Evolutionary conservation across 2,888 invertebrate species (phyloP).

Genomic region (Zaprionus lineosus): DNA sequence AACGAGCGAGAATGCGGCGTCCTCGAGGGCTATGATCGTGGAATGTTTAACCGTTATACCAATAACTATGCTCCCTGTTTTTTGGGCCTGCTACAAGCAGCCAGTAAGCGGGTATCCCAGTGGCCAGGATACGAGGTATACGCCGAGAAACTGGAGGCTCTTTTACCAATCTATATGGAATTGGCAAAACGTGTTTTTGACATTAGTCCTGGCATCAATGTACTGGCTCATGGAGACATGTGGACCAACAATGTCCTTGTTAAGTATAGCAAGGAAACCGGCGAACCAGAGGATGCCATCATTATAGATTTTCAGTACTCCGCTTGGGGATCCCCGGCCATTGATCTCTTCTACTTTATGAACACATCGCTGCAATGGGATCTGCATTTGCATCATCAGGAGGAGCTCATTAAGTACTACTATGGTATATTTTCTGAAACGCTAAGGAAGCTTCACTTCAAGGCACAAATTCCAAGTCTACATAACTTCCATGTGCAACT

Average conservation of each 20-base stretch:
- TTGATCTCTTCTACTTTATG: conserved; percentile 81
- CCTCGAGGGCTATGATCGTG: conserved; percentile 77
- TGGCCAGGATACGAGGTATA: conserved; percentile 75
- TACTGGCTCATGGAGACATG: conserved; percentile 81
- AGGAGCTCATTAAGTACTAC: conserved; percentile 79
- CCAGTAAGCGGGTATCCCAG: conserved; percentile 66
- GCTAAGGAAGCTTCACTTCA: conserved; percentile 68
- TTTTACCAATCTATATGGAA: conserved; percentile 78
- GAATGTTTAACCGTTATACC: conserved; percentile 81
- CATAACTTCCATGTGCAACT: conserved; percentile 75
- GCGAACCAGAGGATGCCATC: conserved; percentile 73
- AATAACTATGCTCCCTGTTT: conserved; percentile 76
- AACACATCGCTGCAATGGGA: conserved; percentile 80
- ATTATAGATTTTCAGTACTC: conserved; percentile 82
- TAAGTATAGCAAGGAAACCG: conserved; percentile 67
- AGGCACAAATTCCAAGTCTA: conserved; percentile 76
- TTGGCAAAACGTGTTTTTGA: conserved; percentile 78
- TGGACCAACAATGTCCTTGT: conserved; percentile 82
- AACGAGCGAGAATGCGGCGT: conserved; percentile 80
- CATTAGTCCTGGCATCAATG: conserved; percentile 68
- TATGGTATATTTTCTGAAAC: conserved; percentile 68
- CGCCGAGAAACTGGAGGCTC: conserved; percentile 69
- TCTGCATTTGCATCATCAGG: conserved; percentile 74
- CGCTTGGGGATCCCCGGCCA: conserved; percentile 82
- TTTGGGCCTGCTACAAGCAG: conserved; percentile 75